A percentile compares a stretch with the other conserved stretches of the same genome.
phyloP scores from a whole-genome alignment of 2,113 vertebrate genomes.

The Zosterops hypoxanthus region DNA sequence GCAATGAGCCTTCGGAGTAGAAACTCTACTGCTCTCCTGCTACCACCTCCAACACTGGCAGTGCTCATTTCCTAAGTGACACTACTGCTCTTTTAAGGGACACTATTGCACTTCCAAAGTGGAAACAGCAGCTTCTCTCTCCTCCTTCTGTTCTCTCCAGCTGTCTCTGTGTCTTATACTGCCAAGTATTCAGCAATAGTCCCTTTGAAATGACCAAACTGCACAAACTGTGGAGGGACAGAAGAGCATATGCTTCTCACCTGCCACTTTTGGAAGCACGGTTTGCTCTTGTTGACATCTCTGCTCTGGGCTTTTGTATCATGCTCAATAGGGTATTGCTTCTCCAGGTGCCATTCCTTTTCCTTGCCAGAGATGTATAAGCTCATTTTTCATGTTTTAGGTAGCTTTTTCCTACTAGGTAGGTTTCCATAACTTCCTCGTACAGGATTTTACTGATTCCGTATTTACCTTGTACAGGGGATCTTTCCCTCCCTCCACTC shows the following conservation, averaged over 20 bases:
- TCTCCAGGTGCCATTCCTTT: background rate
- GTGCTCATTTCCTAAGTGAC: background rate
- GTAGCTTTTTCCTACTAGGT: background rate
- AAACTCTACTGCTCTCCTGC: background rate
- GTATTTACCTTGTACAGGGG: background rate
- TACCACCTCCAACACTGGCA: background rate
- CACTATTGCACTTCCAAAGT: background rate
- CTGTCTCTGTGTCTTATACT: background rate
- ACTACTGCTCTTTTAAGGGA: background rate
- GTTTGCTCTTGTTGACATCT: background rate
- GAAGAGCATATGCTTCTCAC: background rate
- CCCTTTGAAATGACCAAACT: background rate
- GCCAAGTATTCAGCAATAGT: background rate
- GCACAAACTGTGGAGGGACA: background rate
- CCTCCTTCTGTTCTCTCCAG: background rate
- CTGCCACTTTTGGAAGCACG: background rate
- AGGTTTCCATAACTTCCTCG: background rate
- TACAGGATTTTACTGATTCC: background rate
- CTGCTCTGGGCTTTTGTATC: background rate
- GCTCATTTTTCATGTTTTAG: background rate
- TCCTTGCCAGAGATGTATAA: background rate
- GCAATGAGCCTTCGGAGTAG: background rate
- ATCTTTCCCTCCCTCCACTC: background rate
- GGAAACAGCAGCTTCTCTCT: background rate
- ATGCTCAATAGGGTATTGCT: background rate